Percentiles rank a stretch among this genome's conserved stretches.
phyloP scores from a whole-genome alignment of 2,797 vertebrate genomes.

The Syndactyla subalaris region DNA sequence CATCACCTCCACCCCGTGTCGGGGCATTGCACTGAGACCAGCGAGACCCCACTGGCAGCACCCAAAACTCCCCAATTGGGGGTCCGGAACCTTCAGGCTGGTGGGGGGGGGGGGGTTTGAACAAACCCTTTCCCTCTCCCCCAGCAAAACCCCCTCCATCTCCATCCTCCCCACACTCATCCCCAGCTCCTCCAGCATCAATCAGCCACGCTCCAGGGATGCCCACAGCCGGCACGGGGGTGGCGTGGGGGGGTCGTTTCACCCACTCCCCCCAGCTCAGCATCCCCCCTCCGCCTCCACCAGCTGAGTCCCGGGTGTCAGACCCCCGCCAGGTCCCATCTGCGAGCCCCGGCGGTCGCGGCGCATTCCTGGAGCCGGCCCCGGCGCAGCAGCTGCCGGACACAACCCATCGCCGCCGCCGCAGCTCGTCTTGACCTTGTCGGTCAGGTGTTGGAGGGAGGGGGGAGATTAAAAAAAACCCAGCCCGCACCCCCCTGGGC shows the following conservation, averaged over 20 bases:
- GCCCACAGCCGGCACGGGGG: not conserved
- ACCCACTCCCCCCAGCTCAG: not conserved
- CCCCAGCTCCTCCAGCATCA: not conserved
- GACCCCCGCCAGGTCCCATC: constrained; percentile 34
- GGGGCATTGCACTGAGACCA: fast-evolving
- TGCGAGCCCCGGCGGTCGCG: not conserved
- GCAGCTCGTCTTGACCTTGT: not conserved
- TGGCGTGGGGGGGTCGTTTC: too few relatives aligned
- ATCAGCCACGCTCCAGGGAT: not conserved
- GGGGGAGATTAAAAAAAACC: not conserved
- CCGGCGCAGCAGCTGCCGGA: constrained; percentile 25
- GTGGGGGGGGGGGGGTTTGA: too few relatives aligned
- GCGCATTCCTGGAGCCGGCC: constrained; percentile 32
- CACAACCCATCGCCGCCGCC: not conserved
- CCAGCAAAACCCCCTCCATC: not conserved
- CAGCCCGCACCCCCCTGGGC: not conserved
- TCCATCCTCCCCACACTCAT: not conserved
- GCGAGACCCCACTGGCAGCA: fast-evolving
- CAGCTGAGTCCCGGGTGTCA: constrained; percentile 12
- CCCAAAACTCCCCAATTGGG: not conserved
- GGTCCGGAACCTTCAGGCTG: not conserved
- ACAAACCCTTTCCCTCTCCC: not conserved
- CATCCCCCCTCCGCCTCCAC: not conserved
- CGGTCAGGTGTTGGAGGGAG: not conserved
- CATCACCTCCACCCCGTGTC: fast-evolving